phyloP scores from a whole-genome alignment of 2,888 invertebrate species.

The Rhagonycha fulva region DNA sequence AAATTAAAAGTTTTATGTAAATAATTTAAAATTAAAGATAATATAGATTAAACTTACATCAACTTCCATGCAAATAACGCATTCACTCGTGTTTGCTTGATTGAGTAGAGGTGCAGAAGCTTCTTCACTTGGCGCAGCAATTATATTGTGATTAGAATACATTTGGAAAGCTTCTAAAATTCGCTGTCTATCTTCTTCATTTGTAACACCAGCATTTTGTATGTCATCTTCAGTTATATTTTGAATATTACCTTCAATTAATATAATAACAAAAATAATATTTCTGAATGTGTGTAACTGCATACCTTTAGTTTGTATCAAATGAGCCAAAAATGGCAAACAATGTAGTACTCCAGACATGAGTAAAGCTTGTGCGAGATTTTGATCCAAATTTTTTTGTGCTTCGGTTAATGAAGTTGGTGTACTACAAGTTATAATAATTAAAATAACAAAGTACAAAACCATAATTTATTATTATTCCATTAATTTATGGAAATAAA shows the following conservation, averaged over 20 bases:
- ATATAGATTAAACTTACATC: conserved; percentile 57
- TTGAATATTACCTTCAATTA: conserved; percentile 11
- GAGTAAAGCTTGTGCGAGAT: conserved; percentile 69
- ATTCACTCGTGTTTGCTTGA: conserved; percentile 63
- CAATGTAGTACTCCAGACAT: conserved; percentile 76
- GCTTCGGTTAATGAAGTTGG: conserved; percentile 69
- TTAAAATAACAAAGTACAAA: neutral
- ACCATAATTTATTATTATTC: neutral
- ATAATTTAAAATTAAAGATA: conserved; percentile 3
- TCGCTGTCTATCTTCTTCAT: conserved; percentile 61
- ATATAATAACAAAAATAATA: neutral
- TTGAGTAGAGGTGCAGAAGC: conserved; percentile 45
- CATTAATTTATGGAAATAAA: neutral
- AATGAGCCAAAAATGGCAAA: conserved; percentile 72
- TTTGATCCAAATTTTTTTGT: conserved; percentile 66
- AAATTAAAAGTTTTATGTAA: conserved; percentile 42
- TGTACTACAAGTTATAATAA: conserved; percentile 39
- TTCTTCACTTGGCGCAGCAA: conserved; percentile 34
- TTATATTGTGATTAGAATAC: conserved; percentile 55
- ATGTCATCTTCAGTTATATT: conserved; percentile 61
- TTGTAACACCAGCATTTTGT: conserved; percentile 61
- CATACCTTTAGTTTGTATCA: conserved; percentile 60
- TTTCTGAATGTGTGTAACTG: neutral
- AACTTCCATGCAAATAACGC: conserved; percentile 82
- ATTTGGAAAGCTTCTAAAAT: conserved; percentile 67